These are phyloP conservation scores for Aplysina aerophoba DNA, from an alignment of 37 sponge, comb jelly and placozoan genomes.

Conservation along the genomic window DNA sequence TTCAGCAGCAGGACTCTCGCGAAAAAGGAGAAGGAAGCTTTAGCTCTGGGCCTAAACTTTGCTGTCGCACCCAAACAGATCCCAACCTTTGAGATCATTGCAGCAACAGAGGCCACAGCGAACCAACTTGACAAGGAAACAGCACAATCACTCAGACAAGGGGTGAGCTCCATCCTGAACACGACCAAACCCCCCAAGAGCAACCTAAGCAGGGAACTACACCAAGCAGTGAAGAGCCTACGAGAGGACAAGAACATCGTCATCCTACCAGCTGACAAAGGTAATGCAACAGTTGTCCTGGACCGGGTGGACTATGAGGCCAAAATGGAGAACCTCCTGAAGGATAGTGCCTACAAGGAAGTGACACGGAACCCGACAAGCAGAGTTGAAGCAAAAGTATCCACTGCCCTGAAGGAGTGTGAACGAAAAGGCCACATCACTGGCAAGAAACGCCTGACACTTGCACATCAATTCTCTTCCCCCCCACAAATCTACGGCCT, in stretches of 20 bases:
- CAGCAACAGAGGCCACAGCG: slow-evolving; percentile 33
- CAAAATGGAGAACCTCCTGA: slow-evolving; percentile 12
- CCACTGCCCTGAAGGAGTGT: slow-evolving; percentile 1
- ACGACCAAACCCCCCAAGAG: not conserved
- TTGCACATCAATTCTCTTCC: not conserved
- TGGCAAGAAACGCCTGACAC: not conserved
- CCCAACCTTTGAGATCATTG: slow-evolving; percentile 23
- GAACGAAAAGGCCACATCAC: slow-evolving; percentile 1
- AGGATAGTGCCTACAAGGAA: slow-evolving; percentile 21
- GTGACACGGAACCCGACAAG: not conserved
- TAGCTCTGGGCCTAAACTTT: no score
- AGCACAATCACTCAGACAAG: slow-evolving; percentile 4
- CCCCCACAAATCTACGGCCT: slow-evolving; percentile 23
- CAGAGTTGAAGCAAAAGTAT: slow-evolving; percentile 5
- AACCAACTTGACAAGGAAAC: slow-evolving; percentile 3
- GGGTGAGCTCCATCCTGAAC: slow-evolving; percentile 1
- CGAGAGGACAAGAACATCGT: slow-evolving; percentile 15
- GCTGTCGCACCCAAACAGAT: slow-evolving; percentile 23
- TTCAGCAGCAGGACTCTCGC: slow-evolving; percentile 23
- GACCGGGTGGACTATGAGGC: not conserved
- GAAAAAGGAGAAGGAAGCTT: not conserved
- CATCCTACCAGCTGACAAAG: slow-evolving; percentile 38
- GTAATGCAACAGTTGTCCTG: slow-evolving; percentile 34
- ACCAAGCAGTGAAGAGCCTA: slow-evolving; percentile 17
- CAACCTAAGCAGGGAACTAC: not conserved